A percentile compares a stretch with the other conserved stretches of the same genome.
These are phyloP conservation scores for Drosophila maculinotata DNA, from an alignment of 2,888 invertebrate genomes.

Conservation along the genomic window DNA sequence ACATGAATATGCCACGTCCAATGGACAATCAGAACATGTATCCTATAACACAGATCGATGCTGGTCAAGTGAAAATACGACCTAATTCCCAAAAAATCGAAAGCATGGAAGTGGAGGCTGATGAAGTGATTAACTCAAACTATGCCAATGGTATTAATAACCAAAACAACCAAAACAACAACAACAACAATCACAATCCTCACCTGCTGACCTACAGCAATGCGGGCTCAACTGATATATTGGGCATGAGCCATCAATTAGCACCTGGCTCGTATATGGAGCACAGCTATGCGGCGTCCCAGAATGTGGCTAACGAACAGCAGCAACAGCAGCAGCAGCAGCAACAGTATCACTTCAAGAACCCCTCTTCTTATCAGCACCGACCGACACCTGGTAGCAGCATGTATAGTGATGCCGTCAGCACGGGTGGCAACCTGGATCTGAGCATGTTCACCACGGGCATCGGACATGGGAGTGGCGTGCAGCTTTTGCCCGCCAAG, in stretches of 20 bases:
- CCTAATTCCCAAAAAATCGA: conserved; percentile 83
- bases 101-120: conserved; percentile 74
- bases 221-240: conserved; percentile 22
- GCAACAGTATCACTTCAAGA: conserved; percentile 47
- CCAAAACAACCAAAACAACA: conserved; percentile 37
- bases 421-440: conserved; percentile 46
- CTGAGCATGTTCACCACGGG: conserved; percentile 51
- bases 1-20: conserved; percentile 60
- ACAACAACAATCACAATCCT: conserved; percentile 31
- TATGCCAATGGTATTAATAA: conserved; percentile 60
- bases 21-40: conserved; percentile 57
- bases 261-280: conserved; percentile 61
- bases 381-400: conserved; percentile 60
- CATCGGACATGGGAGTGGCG: conserved; percentile 11
- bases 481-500: conserved; percentile 41
- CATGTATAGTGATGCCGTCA: conserved; percentile 50
- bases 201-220: conserved; percentile 74
- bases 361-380: conserved; percentile 48
- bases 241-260: conserved; percentile 71
- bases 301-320: conserved; percentile 41
- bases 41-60: conserved; percentile 67
- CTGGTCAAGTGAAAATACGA: conserved; percentile 75
- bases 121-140: conserved; percentile 58
- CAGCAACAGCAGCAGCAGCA: conserved; percentile 32
- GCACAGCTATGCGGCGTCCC: conserved; percentile 42